Evolutionary conservation across 2,113 vertebrate genomes (phyloP).

Genomic region (Clarias macrocephalus): DNA sequence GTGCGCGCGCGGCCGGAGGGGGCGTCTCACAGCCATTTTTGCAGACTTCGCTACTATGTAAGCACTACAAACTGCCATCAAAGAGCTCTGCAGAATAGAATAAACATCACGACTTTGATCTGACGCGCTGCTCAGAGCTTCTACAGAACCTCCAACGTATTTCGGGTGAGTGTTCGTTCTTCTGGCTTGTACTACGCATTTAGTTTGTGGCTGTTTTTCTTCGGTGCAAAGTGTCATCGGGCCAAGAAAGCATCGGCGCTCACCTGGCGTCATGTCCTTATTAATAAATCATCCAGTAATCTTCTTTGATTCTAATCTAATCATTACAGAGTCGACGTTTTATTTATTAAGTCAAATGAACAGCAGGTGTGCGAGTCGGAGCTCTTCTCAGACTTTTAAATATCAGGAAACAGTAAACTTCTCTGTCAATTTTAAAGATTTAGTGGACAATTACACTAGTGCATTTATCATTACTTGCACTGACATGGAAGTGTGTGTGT

Average conservation of each 20-base stretch:
- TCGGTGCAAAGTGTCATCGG: not conserved
- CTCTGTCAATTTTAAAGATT: too few relatives aligned
- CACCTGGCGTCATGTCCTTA: not conserved
- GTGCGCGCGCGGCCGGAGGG: constrained; percentile 1
- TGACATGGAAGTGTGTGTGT: not conserved
- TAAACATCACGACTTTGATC: not conserved
- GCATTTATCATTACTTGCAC: not conserved
- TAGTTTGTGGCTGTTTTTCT: not conserved
- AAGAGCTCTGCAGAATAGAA: constrained; percentile 8
- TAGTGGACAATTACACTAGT: not conserved
- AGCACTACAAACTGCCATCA: not conserved
- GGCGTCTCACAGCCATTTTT: constrained; percentile 19
- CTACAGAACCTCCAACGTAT: not conserved
- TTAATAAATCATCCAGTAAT: not conserved
- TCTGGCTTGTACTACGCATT: not conserved
- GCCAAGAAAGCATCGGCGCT: not conserved
- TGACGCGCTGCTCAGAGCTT: not conserved
- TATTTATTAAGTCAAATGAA: not conserved
- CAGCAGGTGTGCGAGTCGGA: not conserved
- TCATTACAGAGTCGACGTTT: not conserved
- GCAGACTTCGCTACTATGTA: not conserved
- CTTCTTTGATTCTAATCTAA: not conserved
- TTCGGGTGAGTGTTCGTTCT: constrained; percentile 28
- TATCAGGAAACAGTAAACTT: not conserved
- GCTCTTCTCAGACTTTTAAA: not conserved